phyloP scores from a whole-genome alignment of 2,888 invertebrate species.

The Acleris literana region DNA sequence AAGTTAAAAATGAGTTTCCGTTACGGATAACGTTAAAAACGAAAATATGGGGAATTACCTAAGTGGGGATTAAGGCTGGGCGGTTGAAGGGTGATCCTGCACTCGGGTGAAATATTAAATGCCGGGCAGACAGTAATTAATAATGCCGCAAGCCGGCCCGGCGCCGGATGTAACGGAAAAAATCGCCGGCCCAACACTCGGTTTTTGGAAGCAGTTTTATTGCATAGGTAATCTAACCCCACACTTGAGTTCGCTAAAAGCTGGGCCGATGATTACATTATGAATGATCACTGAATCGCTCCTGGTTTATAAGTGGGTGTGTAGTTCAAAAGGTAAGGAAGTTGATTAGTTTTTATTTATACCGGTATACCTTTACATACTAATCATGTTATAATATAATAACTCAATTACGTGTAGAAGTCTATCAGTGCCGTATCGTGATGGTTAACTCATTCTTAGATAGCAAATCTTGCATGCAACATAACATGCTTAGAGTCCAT shows the following conservation, averaged over 20 bases:
- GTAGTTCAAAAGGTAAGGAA: no score
- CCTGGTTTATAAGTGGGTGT: conserved; percentile 1
- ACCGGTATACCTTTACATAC: no score
- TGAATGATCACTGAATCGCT: conserved; percentile 15
- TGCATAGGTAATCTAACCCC: conserved; percentile 50
- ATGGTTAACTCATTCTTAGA: conserved; percentile 10
- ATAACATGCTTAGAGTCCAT: conserved; percentile 31
- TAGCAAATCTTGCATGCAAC: conserved; percentile 32
- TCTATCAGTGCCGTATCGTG: not conserved
- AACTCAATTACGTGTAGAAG: not conserved
- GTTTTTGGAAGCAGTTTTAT: conserved; percentile 65
- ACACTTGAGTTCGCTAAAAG: conserved; percentile 55
- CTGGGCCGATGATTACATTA: conserved; percentile 28
- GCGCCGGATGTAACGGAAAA: conserved; percentile 74
- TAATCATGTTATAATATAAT: conserved; percentile 1
- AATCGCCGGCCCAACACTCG: conserved; percentile 70
- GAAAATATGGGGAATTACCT: conserved; percentile 68
- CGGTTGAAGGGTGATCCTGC: conserved; percentile 56
- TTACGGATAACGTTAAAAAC: conserved; percentile 62
- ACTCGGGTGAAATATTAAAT: conserved; percentile 76
- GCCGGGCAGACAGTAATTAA: conserved; percentile 76
- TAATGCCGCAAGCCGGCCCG: conserved; percentile 65
- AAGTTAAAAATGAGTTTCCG: conserved; percentile 59
- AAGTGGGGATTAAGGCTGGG: conserved; percentile 72
- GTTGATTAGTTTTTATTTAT: not conserved